Evolutionary conservation across 2,888 invertebrate genomes (phyloP), one percentile per base, ranked within the genome.

Genomic region (Caenorhabditis sp.): DNA sequence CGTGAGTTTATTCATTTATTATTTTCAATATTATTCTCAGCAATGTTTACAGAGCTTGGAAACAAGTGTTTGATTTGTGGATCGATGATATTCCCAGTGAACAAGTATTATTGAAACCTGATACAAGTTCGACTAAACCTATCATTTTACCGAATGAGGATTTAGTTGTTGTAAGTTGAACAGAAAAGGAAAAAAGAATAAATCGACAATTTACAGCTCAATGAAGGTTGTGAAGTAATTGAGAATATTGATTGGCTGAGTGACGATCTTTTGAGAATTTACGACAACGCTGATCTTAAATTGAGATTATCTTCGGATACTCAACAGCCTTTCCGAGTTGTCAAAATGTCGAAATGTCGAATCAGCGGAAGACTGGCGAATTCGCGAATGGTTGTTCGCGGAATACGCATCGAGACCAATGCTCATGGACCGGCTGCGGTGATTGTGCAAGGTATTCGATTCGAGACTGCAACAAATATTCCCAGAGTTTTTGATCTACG

Each of bases 21-120:
- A 10, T 6, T 14, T 37, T 37, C 14, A 10, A n/a, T n/a, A 12
- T 8, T 12, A 10, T 53, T 12, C 10, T n/a, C 8, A 53, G 8
- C 37, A 8, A 8, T 37, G 37, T 37, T 68, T 68, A 31, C 23
- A 69, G 66, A 17, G 55, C 50, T 6, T 79, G 79, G 79, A 14
- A 59, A 8, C 36, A 50, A 21, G 55, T 68, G 2, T 70, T 61
- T 19, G 79, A 79, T 67, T 53, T 79, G 6, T 79, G 77, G 77
- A 77, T 79, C 26, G 75, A 76, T 4, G 77, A 76, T 37, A 58
- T 74, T 26, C 75, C 74, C 3, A 64, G 55, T 23, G 79, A 79
- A 31, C 57, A 71, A 12, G 59, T 64, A 17, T 66, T 54, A 0
- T 10, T 75, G 6, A 64, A 66, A 23, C 36, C 58, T n/a, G 51